phyloP scores from a whole-genome alignment of 53 echinoderm and acorn worm genomes.

The Stichopus horrens region DNA sequence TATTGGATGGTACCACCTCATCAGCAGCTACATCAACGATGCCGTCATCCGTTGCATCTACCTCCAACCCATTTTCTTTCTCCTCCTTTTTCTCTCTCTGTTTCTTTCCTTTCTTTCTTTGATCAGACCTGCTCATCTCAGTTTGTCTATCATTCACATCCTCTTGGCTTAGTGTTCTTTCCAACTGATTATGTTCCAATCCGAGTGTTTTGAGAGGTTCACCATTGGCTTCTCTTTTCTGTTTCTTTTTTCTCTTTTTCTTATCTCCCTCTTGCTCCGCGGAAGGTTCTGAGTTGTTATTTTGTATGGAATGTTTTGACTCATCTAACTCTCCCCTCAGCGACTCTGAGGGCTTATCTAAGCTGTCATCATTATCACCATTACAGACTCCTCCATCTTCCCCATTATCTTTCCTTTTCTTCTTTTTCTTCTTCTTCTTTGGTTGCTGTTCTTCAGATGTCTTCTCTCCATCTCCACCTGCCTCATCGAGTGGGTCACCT shows the following conservation, averaged over 20 bases:
- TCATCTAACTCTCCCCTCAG: neutral
- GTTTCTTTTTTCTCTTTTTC: neutral
- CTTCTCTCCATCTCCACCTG: neutral
- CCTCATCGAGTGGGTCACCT: constrained; percentile 13
- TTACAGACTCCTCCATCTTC: neutral
- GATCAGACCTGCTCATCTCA: constrained; percentile 7
- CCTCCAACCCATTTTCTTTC: neutral
- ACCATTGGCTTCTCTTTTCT: neutral
- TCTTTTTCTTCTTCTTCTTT: constrained; percentile 47
- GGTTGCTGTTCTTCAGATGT: neutral
- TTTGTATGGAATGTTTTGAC: neutral
- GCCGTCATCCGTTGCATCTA: neutral
- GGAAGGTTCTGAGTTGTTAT: neutral
- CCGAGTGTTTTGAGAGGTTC: neutral
- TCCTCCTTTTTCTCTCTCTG: neutral
- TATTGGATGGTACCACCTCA: constrained; percentile 4
- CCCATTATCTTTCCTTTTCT: constrained; percentile 3
- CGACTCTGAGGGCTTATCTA: neutral
- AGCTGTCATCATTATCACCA: neutral
- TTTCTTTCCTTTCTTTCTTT: neutral
- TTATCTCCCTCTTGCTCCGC: neutral
- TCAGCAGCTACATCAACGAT: neutral
- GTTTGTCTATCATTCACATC: neutral
- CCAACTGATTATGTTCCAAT: neutral
- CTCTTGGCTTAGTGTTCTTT: neutral